phyloP scores from a whole-genome alignment of 1,140 invertebrate species.

The Pristionchus pacificus region DNA sequence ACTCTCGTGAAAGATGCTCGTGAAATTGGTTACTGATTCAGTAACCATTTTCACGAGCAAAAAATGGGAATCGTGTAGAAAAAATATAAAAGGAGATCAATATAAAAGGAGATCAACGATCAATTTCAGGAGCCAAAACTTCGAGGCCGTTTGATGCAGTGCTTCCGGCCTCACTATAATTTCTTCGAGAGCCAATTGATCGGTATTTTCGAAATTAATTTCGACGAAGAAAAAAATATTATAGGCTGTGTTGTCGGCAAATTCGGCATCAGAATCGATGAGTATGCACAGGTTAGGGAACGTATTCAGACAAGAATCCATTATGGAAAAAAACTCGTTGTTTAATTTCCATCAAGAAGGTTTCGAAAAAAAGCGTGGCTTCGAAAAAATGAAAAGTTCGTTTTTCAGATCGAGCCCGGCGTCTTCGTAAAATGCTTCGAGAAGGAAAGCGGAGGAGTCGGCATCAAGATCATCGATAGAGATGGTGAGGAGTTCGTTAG shows the following conservation, averaged over 20 bases:
- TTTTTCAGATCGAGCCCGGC: too few relatives aligned
- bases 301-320: too few relatives aligned
- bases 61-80: too few relatives aligned
- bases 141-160: slow-evolving; percentile 28
- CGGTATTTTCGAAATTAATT: not conserved
- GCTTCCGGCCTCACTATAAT: slow-evolving; percentile 28
- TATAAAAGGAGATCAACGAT: not conserved
- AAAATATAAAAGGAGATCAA: too few relatives aligned
- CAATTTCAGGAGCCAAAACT: slow-evolving; percentile 2
- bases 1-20: too few relatives aligned
- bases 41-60: too few relatives aligned
- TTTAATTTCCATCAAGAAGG: too few relatives aligned
- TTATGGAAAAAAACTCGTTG: too few relatives aligned
- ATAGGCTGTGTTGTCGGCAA: slow-evolving; percentile 26
- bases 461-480: slow-evolving; percentile 5
- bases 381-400: too few relatives aligned
- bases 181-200: slow-evolving; percentile 27
- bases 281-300: slow-evolving; percentile 19
- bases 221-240: not conserved
- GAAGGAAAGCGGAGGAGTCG: slow-evolving; percentile 15
- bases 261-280: slow-evolving; percentile 20
- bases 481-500: slow-evolving; percentile 7
- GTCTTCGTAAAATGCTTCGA: slow-evolving; percentile 23
- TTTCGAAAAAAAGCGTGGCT: too few relatives aligned
- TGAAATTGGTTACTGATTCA: too few relatives aligned